Conservation (phyloP, 2,888 invertebrate genomes). For the Drosophila seclusa region DNA sequence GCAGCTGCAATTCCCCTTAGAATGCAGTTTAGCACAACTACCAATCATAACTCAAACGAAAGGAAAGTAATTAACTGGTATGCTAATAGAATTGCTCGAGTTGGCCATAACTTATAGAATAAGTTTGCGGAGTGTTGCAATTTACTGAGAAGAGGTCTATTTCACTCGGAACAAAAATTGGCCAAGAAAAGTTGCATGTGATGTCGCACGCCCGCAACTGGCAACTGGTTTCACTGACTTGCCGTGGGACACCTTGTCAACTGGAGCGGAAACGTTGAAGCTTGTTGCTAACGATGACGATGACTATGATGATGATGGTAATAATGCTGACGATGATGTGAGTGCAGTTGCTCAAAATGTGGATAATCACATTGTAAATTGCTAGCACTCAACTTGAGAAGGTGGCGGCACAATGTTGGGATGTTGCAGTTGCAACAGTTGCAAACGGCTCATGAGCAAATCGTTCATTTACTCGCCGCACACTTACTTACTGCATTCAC, state of each 20-base stretch:
- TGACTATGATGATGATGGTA: neutral
- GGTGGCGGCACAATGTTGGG: neutral
- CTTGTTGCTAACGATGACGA: neutral
- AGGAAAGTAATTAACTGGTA: neutral
- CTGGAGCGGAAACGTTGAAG: slow-evolving; percentile 55
- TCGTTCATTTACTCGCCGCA: neutral
- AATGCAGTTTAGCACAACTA: neutral
- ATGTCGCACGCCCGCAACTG: slow-evolving; percentile 52
- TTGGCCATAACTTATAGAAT: neutral
- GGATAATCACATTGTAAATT: slow-evolving; percentile 65
- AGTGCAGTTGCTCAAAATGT: slow-evolving; percentile 32
- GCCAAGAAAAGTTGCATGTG: slow-evolving; percentile 35
- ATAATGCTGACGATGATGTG: slow-evolving; percentile 27
- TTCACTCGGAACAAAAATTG: slow-evolving; percentile 25
- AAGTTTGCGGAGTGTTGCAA: neutral
- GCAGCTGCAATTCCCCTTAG: neutral
- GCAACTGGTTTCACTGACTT: slow-evolving; percentile 38
- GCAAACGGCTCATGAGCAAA: slow-evolving; percentile 11
- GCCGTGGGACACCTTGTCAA: slow-evolving; percentile 26
- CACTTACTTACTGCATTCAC: neutral
- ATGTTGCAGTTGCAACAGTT: slow-evolving; percentile 19
- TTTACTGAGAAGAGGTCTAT: neutral
- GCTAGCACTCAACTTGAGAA: slow-evolving; percentile 22
- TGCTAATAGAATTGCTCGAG: neutral
- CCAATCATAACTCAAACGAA: neutral